Evolutionary conservation across 2,113 vertebrate genomes (phyloP).

Genomic region (Zapus hudsonius): DNA sequence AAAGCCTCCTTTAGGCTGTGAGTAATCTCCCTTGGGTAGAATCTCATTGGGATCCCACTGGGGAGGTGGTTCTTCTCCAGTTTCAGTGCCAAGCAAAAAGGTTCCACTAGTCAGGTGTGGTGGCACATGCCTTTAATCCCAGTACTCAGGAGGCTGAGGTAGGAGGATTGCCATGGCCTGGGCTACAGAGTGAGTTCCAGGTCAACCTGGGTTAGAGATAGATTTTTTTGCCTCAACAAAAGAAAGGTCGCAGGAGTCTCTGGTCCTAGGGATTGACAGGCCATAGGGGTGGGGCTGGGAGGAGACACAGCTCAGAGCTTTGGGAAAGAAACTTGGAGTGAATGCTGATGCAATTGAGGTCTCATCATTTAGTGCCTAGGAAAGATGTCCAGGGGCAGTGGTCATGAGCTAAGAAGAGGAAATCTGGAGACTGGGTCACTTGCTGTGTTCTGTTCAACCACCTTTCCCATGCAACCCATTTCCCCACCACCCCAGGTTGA

Average conservation of each 20-base stretch:
- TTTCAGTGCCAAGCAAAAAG: neutral
- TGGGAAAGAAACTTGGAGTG: constrained; percentile 16
- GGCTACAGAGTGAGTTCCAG: too few species aligned
- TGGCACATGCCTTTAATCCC: too few species aligned
- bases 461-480: constrained; percentile 61
- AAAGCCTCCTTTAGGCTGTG: neutral
- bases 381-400: constrained; percentile 58
- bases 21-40: neutral
- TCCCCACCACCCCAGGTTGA: neutral
- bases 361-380: constrained; percentile 36
- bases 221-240: too few species aligned
- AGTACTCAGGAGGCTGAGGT: too few species aligned
- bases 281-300: neutral
- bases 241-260: neutral
- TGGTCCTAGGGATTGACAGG: neutral
- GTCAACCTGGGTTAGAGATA: too few species aligned
- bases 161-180: too few species aligned
- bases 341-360: constrained; percentile 47
- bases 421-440: constrained; percentile 75
- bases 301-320: neutral
- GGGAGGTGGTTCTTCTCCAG: neutral
- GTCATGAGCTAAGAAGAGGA: constrained; percentile 62
- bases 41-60: neutral
- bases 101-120: neutral
- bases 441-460: constrained; percentile 54